Percentiles rank a stretch among this genome's conserved stretches.
These are phyloP conservation scores for Meandrusa payeni DNA, from an alignment of 2,888 invertebrate genomes.

Conservation along the genomic window DNA sequence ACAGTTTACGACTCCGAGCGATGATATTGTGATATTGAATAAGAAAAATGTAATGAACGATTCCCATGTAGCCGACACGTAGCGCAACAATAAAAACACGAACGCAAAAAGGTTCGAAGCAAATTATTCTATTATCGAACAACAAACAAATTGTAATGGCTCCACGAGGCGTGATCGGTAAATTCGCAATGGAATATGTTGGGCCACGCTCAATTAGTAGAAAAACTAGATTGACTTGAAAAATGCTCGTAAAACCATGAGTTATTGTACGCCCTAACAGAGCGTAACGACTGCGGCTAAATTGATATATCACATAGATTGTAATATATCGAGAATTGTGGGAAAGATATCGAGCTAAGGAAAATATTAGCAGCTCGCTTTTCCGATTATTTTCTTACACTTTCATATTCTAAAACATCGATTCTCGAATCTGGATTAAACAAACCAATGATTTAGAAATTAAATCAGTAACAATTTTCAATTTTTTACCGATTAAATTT, in stretches of 20 bases:
- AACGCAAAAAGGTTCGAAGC: conserved; percentile 2
- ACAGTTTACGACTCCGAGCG: no score
- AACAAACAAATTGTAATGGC: conserved; percentile 15
- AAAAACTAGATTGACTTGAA: conserved; percentile 19
- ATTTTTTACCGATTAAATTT: no score
- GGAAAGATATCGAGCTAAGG: not conserved
- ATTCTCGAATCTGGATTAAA: no score
- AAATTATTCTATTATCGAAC: conserved; percentile 15
- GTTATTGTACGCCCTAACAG: conserved; percentile 12
- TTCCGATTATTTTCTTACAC: no score
- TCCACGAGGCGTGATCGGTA: conserved; percentile 7
- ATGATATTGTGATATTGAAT: no score
- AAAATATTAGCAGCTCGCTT: not conserved
- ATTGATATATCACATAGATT: no score
- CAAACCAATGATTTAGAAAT: no score
- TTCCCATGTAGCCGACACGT: conserved; percentile 4
- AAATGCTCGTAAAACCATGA: conserved; percentile 14
- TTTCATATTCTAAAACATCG: no score
- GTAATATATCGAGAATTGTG: conserved; percentile 1
- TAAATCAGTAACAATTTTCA: no score
- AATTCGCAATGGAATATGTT: conserved; percentile 4
- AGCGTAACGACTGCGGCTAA: conserved; percentile 4
- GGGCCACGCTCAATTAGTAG: conserved; percentile 8
- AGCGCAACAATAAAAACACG: conserved; percentile 6
- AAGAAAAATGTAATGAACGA: conserved; percentile 7